Base-by-base conservation (phyloP, 2,888 invertebrate genomes). In the Temnothorax rugatulus region DNA sequence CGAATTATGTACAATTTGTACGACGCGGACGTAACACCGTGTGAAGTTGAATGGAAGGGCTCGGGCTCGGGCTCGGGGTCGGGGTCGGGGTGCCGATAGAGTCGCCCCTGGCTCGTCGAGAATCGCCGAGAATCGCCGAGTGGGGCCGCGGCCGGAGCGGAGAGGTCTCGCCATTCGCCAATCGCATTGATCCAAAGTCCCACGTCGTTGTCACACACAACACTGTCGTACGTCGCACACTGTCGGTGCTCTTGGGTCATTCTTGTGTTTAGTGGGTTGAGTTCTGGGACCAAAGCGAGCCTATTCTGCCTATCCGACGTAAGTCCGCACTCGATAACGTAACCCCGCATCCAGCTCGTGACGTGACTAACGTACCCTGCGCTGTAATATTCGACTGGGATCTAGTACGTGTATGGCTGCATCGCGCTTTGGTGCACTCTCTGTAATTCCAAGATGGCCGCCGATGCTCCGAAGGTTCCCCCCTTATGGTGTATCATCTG, bases 131-230 rank as follows among this genome's bases (percentile, higher is more conserved):
- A 9, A 11, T n/a, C 41, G 66, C 76, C 92, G 92, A 92, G 84
- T 29, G 66, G 66, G 82, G 77, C 89, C 34, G 7, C 4, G 7
- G 34, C 34, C 93, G 92, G 5, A 47, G 13, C 13, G 15, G 89
- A 84, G 50, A 50, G 69, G 50, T 71, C 88, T 87, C 90, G 87
- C 29, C 4, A 29, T 4, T 29, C 29, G 29, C 93, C 93, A 93
- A 92, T 93, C 90, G 93, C 91, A 93, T 94, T 91, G 94, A 93
- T 93, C 93, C 92, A 85, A 90, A 90, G 86, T 91, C 91, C 54
- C 91, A 92, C 92, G 92, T 93, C 94, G 93, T 92, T 93, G 93
- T 93, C 93, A 0, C 93, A 92, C 90, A 92, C 91, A 92, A 92
- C 90, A 93, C 91, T 93, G 91, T 93, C 86, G 91, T 91, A 91